Evolutionary conservation across 2,113 vertebrate genomes (phyloP).

Genomic region (Tupaia chinensis): DNA sequence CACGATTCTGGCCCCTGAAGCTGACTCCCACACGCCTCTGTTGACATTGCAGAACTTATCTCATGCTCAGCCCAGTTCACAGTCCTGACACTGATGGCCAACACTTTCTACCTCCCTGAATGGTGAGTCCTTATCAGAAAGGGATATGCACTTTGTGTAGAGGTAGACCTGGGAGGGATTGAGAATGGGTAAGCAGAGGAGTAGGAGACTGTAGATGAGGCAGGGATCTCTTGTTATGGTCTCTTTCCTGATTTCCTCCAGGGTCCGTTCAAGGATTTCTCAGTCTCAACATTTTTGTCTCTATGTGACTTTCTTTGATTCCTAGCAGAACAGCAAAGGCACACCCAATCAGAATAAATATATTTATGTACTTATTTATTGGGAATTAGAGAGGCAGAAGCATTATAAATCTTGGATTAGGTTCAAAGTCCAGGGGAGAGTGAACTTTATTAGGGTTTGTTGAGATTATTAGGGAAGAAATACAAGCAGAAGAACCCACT

Average conservation of each 20-base stretch:
- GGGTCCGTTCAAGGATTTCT: background rate
- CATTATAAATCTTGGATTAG: background rate
- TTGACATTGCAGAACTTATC: background rate
- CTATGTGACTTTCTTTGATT: background rate
- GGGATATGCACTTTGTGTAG: background rate
- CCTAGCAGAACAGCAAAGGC: background rate
- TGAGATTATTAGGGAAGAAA: background rate
- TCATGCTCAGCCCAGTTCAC: background rate
- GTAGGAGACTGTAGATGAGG: background rate
- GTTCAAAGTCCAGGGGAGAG: background rate
- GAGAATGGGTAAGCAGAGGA: background rate
- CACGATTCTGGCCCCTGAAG: background rate
- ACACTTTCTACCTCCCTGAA: background rate
- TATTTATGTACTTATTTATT: background rate
- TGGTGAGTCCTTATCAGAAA: background rate
- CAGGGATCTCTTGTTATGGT: background rate
- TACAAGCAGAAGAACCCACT: background rate
- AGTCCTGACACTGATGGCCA: background rate
- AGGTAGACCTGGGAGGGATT: background rate
- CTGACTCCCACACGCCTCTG: background rate
- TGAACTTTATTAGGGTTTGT: background rate
- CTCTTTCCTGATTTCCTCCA: background rate
- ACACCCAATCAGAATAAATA: too few species aligned
- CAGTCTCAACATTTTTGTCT: background rate
- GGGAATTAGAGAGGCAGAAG: background rate